Evolutionary conservation across 1,140 invertebrate genomes (phyloP), one percentile per base, ranked within the genome.

Genomic region (Diabrotica virgifera): DNA sequence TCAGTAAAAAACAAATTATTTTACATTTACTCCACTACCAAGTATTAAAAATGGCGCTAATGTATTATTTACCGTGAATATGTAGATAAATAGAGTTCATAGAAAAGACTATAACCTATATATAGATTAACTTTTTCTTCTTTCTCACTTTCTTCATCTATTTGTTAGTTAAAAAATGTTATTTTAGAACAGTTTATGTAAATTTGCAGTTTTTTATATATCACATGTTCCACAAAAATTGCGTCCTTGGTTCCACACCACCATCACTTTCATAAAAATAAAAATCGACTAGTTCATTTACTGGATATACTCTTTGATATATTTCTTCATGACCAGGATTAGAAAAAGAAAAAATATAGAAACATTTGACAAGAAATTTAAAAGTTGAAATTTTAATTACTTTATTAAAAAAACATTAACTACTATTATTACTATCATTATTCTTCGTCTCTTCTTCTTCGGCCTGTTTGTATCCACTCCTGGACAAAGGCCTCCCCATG

Each of bases 191-290:
- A 74, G 24, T 24, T 24, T 24, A 24, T n/a, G n/a, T n/a, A 24
- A 24, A n/a, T n/a, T n/a, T n/a, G n/a, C 24, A 24, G 24, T 24
- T 24, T 24, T 24, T 2, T 24, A 72, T 70, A 69, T 77, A 77
- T 77, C 76, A 77, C 76, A 77, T 74, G 71, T 70, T 74, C 76
- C 76, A 77, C 76, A 75, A 66, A 68, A 35, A 64, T 66, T 75
- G 76, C 70, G 76, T 77, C 76, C 75, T 72, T 76, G 36, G 46
- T 60, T 59, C 52, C 14, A 53, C 56, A 59, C 35, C 56, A 53
- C 35, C 12, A 12, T 40, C 11, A 52, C 59, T 36, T 14, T 40
- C 13, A 55, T n/a, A 59, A n/a, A 59, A 55, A 63, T 56, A 57
- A 62, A 54, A 12, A 62, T 14, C 51, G 60, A 62, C 60, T 62